A percentile compares a stretch with the other conserved stretches of the same genome.
phyloP scores from a whole-genome alignment of 2,113 vertebrate species.

The Clarias gariepinus region DNA sequence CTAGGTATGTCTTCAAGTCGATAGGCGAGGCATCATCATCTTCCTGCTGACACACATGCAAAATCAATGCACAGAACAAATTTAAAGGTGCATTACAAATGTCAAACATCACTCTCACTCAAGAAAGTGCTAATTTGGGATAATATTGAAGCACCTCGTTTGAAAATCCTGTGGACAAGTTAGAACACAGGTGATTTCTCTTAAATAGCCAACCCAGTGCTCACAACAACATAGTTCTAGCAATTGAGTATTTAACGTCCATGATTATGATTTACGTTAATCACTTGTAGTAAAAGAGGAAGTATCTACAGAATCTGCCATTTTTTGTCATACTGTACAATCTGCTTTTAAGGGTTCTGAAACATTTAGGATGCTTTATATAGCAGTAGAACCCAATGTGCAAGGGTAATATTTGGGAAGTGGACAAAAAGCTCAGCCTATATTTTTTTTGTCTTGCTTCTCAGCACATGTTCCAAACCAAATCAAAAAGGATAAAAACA shows the following conservation, averaged over 20 bases:
- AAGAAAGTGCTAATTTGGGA: not conserved
- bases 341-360: not conserved
- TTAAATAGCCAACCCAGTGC: not conserved
- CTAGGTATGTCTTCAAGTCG: slow-evolving; percentile 82
- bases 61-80: not conserved
- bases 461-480: too few relatives aligned
- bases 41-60: slow-evolving; percentile 67
- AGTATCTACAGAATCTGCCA: not conserved
- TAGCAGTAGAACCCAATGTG: not conserved
- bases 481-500: too few relatives aligned
- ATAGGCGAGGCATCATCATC: slow-evolving; percentile 84
- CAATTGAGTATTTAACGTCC: not conserved
- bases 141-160: not conserved
- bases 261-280: not conserved
- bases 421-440: too few relatives aligned
- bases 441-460: too few relatives aligned
- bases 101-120: not conserved
- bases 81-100: not conserved
- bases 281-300: not conserved
- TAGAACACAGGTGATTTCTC: not conserved
- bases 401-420: too few relatives aligned
- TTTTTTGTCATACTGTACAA: not conserved
- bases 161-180: not conserved
- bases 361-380: not conserved
- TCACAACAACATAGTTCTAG: not conserved